Base-by-base conservation (phyloP, 2,797 vertebrate genomes). In the Enteromius radiatus region DNA sequence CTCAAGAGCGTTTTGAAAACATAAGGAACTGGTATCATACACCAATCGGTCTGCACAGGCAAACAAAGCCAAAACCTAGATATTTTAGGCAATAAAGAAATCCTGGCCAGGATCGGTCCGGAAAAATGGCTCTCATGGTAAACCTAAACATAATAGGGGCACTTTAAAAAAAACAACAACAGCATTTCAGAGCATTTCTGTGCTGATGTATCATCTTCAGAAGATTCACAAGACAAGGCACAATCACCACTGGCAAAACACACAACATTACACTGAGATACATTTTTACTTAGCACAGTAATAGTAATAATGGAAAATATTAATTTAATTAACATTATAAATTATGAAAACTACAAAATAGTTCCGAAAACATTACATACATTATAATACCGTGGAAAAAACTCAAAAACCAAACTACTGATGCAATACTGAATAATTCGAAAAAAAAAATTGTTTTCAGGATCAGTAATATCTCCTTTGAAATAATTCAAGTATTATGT, bases 171-270 rank as follows among this genome's bases (percentile, higher is more conserved):
- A 43, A 43, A 43, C 8, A 41, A 12, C 7, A 7, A 41, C 38
- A 41, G 38, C 38, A n/a, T n/a, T 54, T n/a, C 21, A 23, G 3
- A 23, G 54, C 19, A 52, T 52, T 68, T 68, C 10, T 54, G 70
- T 74, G 47, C 14, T 17, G n/a, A 56, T 54, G 47, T 33, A n/a
- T 52, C 3, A 56, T 38, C 19, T 23, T 52, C 36, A 79, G 4
- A 78, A 65, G 61, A 78, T 49, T 49, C 10, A 43, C 68, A 73
- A 33, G 33, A 69, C 47, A 79, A 80, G 36, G n/a, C 36, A 52
- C 28, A 31, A 26, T 28, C 14, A 67, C 45, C 31, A 73, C 28
- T 33, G 28, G 47, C 28, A 52, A 52, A 49, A 67, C 45, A 67
- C 14, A 36, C 31, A 15, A 56, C 49, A 75, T 38, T 67, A 9